Percentiles rank a stretch among this genome's conserved stretches.
Conservation (phyloP, 53 echinoderm and acorn worm genomes). For the Apostichopus leukothele region DNA sequence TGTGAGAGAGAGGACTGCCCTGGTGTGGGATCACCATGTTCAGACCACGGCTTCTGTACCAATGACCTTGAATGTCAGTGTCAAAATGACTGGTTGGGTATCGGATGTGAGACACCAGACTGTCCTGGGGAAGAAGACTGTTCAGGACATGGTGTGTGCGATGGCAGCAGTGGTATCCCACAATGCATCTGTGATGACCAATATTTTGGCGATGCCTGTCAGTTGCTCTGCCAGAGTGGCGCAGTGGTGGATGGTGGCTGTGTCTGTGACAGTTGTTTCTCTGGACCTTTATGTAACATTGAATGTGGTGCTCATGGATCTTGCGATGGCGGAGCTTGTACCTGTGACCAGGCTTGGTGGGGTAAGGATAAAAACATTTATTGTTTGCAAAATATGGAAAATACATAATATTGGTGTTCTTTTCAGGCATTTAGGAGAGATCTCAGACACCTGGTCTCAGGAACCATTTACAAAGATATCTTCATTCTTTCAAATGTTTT, state of each 20-base stretch:
- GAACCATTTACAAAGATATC: no score
- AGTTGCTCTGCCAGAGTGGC: constrained; percentile 73
- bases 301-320: constrained; percentile 80
- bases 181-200: constrained; percentile 62
- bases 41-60: constrained; percentile 73
- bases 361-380: constrained; percentile 50
- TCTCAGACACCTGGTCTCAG: no score
- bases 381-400: no score
- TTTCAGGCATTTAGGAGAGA: no score
- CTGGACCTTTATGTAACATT: constrained; percentile 74
- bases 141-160: constrained; percentile 70
- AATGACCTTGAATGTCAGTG: constrained; percentile 61
- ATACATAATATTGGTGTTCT: no score
- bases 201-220: constrained; percentile 72
- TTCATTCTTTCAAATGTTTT: no score
- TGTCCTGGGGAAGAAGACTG: constrained; percentile 75
- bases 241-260: constrained; percentile 58
- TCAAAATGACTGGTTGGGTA: constrained; percentile 69
- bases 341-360: constrained; percentile 90
- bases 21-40: constrained; percentile 73
- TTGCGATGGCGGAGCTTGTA: constrained; percentile 61
- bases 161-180: constrained; percentile 64
- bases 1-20: constrained; percentile 70
- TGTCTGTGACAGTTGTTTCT: constrained; percentile 69
- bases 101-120: constrained; percentile 72